Base-by-base conservation (phyloP, 2,888 invertebrate species). In the Mechanitis mazaeus region DNA sequence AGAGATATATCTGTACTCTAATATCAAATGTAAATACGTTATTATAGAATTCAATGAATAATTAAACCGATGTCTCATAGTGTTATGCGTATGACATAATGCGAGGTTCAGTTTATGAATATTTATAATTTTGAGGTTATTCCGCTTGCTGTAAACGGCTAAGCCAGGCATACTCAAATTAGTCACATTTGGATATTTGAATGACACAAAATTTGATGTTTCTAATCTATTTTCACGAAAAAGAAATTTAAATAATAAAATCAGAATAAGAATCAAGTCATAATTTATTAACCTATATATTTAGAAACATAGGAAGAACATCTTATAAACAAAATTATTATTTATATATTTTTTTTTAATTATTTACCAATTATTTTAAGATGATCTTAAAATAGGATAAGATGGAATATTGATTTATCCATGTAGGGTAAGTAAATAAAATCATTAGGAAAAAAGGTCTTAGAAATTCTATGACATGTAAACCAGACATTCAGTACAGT, bases 211-310 rank as follows among this genome's bases (percentile, higher is more conserved):
- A 20, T 20, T 1, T 38, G 7, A 38, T 38, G 7, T 7, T 6
- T 38, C 38, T 38, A 38, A 38, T 7, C 38, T 38, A 7, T 38
- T 38, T 38, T 7, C 38, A 6, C 38, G 38, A 38, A 7, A 7
- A 38, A 7, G 38, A 38, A 38, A 38, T 38, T 42, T 42, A 3
- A 31, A 31, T 31, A 50, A 31, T 9, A 50, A 50, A 31, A 50
- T 31, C 28, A 47, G 6, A 47, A 11, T 47, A 47, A 50, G 7
- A 50, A 50, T 50, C 31, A 50, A 50, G 11, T 50, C 50, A 50
- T 50, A 50, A 50, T 50, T 50, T 50, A 50, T 50, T 50, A 31
- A 31, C 31, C 50, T 50, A 50, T 20, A 50, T 12, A 50, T 28
- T 50, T 31, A 50, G 28, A 50, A 50, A 50, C 50, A 47, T 47